Percentiles rank a stretch among this genome's conserved stretches.
These are phyloP conservation scores for Bombyx mandarina DNA, from an alignment of 1,140 invertebrate genomes.

Conservation along the genomic window DNA sequence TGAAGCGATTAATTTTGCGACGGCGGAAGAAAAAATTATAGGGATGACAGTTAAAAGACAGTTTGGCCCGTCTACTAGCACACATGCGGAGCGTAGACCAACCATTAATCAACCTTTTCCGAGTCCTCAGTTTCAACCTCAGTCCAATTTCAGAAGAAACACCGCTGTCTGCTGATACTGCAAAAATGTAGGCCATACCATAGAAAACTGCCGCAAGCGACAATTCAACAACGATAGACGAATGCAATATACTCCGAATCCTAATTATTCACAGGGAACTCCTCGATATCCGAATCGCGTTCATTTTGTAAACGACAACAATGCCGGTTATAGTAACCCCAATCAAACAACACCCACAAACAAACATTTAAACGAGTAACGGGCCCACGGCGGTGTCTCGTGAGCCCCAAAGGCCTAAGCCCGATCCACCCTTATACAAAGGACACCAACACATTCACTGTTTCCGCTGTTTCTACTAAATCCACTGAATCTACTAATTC, in stretches of 20 bases:
- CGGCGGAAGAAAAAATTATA: conserved; percentile 7
- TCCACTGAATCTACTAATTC: not conserved
- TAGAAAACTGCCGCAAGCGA: conserved; percentile 4
- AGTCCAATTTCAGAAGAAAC: not conserved
- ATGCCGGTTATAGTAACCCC: no score
- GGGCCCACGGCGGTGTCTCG: no score
- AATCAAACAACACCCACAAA: no score
- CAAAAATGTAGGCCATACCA: conserved; percentile 4
- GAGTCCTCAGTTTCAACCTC: not conserved
- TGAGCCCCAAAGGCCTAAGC: no score
- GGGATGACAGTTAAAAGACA: not conserved
- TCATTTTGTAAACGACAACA: no score
- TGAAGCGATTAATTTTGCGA: conserved; percentile 8
- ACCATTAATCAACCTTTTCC: not conserved
- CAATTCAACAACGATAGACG: conserved; percentile 4
- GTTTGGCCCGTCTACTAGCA: not conserved
- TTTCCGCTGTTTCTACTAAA: no score
- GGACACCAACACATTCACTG: no score
- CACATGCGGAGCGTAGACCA: not conserved
- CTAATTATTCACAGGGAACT: no score
- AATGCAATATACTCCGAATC: no score
- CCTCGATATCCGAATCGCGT: no score
- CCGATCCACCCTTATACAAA: no score
- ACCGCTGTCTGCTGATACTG: conserved; percentile 1
- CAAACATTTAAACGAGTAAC: no score